Percentiles rank a stretch among this genome's conserved stretches.
These are phyloP conservation scores for Enhydra lutris DNA, from an alignment of 2,113 vertebrate genomes.

Conservation along the genomic window DNA sequence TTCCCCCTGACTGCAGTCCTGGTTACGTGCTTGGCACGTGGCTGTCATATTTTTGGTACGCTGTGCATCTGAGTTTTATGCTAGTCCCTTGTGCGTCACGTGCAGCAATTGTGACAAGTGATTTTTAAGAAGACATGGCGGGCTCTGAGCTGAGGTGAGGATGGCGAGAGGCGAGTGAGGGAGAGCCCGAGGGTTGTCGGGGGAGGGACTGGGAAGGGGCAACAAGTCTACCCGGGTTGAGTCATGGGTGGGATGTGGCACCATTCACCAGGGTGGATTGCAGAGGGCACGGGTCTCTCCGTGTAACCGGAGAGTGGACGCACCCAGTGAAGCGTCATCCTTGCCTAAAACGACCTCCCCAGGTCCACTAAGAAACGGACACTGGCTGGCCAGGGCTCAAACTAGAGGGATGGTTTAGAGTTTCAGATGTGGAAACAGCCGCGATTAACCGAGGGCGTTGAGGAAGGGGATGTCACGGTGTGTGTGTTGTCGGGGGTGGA, in stretches of 20 bases:
- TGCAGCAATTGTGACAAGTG: background rate
- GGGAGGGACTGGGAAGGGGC: background rate
- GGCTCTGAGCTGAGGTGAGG: too few species aligned
- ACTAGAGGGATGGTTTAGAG: background rate
- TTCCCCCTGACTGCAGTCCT: background rate
- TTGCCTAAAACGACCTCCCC: background rate
- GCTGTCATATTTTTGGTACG: background rate
- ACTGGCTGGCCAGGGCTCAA: background rate
- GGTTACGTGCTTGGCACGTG: background rate
- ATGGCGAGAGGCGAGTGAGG: background rate
- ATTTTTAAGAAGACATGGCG: background rate
- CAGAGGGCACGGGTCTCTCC: background rate
- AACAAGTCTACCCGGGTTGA: background rate
- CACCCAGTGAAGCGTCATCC: background rate
- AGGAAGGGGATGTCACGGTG: background rate
- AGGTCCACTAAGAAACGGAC: background rate
- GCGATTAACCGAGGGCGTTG: background rate
- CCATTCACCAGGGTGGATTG: rapidly evolving
- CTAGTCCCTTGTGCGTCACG: background rate
- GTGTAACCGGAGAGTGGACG: background rate
- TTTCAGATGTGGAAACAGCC: background rate
- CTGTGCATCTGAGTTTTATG: background rate
- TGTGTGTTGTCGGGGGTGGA: background rate
- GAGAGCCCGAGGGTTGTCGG: too few species aligned
- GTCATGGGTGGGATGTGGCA: rapidly evolving